These are phyloP conservation scores for Haliaeetus leucogaster DNA, from an alignment of 2,113 vertebrate genomes.

Conservation along the genomic window DNA sequence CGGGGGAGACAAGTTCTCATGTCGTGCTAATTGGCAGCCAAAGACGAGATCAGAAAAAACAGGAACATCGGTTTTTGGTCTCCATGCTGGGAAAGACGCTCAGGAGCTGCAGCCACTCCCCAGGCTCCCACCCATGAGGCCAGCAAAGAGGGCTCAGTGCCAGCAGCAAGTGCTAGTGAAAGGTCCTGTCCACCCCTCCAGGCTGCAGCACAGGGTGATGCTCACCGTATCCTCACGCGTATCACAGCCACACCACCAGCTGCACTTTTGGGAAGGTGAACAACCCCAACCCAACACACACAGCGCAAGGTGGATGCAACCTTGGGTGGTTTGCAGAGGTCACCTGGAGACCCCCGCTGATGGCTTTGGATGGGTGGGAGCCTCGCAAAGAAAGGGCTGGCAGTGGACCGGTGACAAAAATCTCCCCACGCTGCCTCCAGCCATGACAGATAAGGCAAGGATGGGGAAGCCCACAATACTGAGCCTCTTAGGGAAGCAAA, in stretches of 20 bases:
- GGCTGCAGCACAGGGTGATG: not conserved
- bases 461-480: accelerated
- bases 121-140: not conserved
- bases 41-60: not conserved
- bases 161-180: accelerated
- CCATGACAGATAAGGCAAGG: no score
- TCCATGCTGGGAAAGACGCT: not conserved
- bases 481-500: not conserved
- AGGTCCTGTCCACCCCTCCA: not conserved
- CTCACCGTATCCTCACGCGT: accelerated
- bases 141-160: not conserved
- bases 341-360: not conserved
- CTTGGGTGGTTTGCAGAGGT: not conserved
- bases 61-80: not conserved
- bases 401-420: not conserved
- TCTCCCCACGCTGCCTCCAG: accelerated
- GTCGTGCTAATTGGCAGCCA: constrained; percentile 11
- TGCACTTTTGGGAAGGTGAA: not conserved
- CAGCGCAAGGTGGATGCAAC: accelerated
- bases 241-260: accelerated
- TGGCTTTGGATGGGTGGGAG: not conserved
- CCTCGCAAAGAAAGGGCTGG: not conserved
- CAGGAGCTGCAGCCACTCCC: not conserved
- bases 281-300: accelerated
- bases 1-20: constrained; percentile 19